phyloP scores from a whole-genome alignment of 2,797 vertebrate genomes.

The Cynopterus sphinx region DNA sequence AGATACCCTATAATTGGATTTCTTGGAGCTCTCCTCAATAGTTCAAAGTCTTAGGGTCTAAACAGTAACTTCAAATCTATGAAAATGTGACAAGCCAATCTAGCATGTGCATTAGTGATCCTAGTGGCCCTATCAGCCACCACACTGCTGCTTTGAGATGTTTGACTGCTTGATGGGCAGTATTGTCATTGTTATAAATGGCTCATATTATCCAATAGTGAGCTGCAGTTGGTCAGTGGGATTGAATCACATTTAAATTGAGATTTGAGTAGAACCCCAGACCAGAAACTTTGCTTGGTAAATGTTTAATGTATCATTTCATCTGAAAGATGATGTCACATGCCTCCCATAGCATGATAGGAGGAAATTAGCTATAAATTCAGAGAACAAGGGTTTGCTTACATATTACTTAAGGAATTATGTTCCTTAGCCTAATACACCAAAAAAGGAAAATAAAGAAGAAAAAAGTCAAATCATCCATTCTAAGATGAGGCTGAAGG shows the following conservation, averaged over 20 bases:
- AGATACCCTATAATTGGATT: not conserved
- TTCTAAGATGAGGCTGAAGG: not conserved
- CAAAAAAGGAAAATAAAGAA: not conserved
- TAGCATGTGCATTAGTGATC: not conserved
- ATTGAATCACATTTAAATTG: not conserved
- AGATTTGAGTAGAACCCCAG: not conserved
- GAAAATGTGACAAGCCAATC: not conserved
- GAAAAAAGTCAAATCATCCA: not conserved
- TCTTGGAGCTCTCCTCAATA: not conserved
- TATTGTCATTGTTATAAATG: not conserved
- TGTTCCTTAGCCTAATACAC: not conserved
- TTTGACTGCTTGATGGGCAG: not conserved
- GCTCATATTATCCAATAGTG: not conserved
- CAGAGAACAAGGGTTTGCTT: not conserved
- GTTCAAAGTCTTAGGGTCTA: not conserved
- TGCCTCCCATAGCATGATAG: not conserved
- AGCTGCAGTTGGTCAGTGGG: not conserved
- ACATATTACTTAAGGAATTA: slow-evolving; percentile 5
- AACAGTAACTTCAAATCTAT: not conserved
- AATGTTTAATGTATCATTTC: slow-evolving; percentile 2
- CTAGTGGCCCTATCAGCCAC: not conserved
- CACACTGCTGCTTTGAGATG: not conserved
- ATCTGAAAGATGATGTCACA: not conserved
- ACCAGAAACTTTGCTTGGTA: slow-evolving; percentile 6
- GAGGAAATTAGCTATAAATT: not conserved